A percentile compares a stretch with the other conserved stretches of the same genome.
These are phyloP conservation scores for Heliconius erato DNA, from an alignment of 2,888 invertebrate genomes.

Conservation along the genomic window DNA sequence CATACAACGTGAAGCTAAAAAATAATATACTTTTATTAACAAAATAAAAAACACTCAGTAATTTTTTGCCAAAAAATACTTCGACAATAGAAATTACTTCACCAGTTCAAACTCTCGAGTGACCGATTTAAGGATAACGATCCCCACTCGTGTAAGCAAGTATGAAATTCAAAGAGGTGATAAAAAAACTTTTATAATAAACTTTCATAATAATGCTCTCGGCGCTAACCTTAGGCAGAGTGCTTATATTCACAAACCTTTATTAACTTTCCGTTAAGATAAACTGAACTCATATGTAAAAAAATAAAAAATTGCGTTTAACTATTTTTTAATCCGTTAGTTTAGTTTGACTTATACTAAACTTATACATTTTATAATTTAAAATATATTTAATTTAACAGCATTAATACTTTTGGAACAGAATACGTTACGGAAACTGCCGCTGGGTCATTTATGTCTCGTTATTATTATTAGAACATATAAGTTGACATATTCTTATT, in stretches of 20 bases:
- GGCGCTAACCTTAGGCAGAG: background rate
- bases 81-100: slow-evolving; percentile 13
- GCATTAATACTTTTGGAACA: too few species aligned
- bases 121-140: slow-evolving; percentile 22
- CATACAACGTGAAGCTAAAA: background rate
- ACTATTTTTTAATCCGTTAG: too few species aligned
- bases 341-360: too few species aligned
- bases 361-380: too few species aligned
- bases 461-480: too few species aligned
- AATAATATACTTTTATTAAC: too few species aligned
- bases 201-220: slow-evolving; percentile 16
- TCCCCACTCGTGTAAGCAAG: background rate
- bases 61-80: background rate
- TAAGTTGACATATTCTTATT: too few species aligned
- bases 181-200: slow-evolving; percentile 33
- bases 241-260: slow-evolving; percentile 10
- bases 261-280: background rate
- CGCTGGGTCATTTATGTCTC: too few species aligned
- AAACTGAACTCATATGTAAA: background rate
- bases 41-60: too few species aligned
- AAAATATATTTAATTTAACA: too few species aligned
- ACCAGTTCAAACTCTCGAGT: slow-evolving; percentile 12
- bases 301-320: background rate
- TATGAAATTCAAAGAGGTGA: slow-evolving; percentile 20
- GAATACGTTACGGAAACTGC: too few species aligned